Base-by-base conservation (phyloP, 37 sponge, comb jelly and placozoan species). In the Cliona cf. orientalis region DNA sequence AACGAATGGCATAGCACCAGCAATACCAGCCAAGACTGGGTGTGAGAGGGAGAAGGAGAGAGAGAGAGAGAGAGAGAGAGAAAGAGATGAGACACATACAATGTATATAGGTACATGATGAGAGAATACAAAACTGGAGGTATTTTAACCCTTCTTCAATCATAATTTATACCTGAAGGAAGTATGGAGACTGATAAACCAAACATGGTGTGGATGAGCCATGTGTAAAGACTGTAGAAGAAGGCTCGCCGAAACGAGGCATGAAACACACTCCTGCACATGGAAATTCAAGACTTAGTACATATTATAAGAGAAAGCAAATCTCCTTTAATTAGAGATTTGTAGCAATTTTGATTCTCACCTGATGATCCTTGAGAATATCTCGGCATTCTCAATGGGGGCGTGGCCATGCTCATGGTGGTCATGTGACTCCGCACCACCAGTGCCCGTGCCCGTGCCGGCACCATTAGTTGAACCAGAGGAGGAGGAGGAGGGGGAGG, bases 151-250 rank as follows among this genome's bases (percentile, higher is more conserved):
- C 63, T n/a, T 25, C 26, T 61, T 36, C 23, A 23, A 6, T 35
- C 80, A 29, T n/a, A n/a, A n/a, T n/a, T n/a, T n/a, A n/a, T 84
- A 94, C 95, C 97, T 49, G 99, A 78, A 28, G 99, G 96, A 46
- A 98, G 83, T 43, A 95, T 73, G 46, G 91, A 90, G 55, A 94
- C 86, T 34, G 92, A 74, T 37, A 96, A 66, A 6, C 86, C 87
- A 61, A 98, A 91, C 44, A 95, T 29, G 19, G 91, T 86, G 83
- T 93, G 96, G 28, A 89, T 71, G 32, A 94, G 71, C 99, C 99
- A 98, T 3, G 95, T 96, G 77, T 95, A 98, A 49, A 96, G 61
- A 23, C 96, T 91, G 69, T 96, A 98, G 90, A 98, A 98, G 36
- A 80, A 58, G 17, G 94, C 84, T 46, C 93, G 77, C 28, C 86